Base-by-base conservation (phyloP, 2,113 vertebrate species). In the Chaetura pelagica region DNA sequence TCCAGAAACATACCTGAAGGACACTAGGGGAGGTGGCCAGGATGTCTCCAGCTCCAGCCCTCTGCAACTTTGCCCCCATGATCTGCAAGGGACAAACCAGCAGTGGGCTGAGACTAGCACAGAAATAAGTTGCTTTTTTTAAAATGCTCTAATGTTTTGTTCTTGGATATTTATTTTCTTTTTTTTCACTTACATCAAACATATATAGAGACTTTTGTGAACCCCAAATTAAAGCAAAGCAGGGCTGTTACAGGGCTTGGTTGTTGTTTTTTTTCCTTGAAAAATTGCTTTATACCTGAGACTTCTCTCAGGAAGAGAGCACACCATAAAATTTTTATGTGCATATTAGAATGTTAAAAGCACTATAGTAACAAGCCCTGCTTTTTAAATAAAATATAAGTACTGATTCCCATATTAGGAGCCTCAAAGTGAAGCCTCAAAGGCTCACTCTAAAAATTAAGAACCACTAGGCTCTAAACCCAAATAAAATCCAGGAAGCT, bases 331-430 rank as follows among this genome's bases (percentile, higher is more conserved):
- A 80, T 14, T 74, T 91, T 90, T 92, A 83, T 80, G 49, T n/a
- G 35, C 80, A 18, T 57, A 69, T 90, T 94, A 93, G 78, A 91
- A 85, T 52, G 83, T 67, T 91, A 95, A 95, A 94, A 96, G 58
- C 54, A 83, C 78, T 83, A 67, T 69, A 80, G 52, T 90, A 93
- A 94, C 44, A 90, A 90, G 63, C 42, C 68, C 46, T 90, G 54
- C 83, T 68, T 88, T 95, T 92, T 88, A 93, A 93, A 90, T 64
- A 95, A 90, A 95, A 94, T 83, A 35, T 35, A 92, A 93, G 77
- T 76, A 66, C 40, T 9, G 9, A 90, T 88, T 59, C n/a, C 58
- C 3, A 1, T 61, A 89, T 83, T 74, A 92, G 55, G 38, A 88
- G 29, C 6, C 0, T 22, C 44, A 4, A 55, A 72, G 48, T 15